phyloP scores from a whole-genome alignment of 2,888 invertebrate genomes.

The Creontiades dilutus region DNA sequence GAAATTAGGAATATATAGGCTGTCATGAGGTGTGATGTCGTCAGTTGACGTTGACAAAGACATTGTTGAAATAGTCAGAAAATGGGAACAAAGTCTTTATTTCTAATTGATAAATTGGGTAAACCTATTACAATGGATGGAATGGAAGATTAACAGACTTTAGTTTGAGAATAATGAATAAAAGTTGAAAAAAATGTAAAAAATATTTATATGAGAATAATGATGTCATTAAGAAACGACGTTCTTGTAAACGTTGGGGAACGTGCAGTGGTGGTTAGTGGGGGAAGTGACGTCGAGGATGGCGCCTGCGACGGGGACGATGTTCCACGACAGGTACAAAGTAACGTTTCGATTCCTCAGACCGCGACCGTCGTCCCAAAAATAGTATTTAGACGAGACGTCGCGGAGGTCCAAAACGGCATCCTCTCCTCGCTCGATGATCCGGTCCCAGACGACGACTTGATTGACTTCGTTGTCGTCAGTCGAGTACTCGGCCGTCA shows the following conservation, averaged over 20 bases:
- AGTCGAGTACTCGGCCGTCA: slow-evolving; percentile 97
- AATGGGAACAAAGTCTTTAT: no score
- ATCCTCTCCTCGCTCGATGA: slow-evolving; percentile 92
- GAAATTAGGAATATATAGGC: no score
- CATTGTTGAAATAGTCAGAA: no score
- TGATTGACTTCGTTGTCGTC: slow-evolving; percentile 89
- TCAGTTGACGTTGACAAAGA: no score
- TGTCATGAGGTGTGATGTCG: no score
- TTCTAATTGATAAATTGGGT: no score
- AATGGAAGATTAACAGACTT: no score
- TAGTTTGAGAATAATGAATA: no score
- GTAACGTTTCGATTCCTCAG: slow-evolving; percentile 97
- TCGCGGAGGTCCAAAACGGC: slow-evolving; percentile 94
- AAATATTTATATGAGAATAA: not conserved
- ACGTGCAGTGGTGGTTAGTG: not conserved
- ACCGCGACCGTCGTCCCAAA: slow-evolving; percentile 99
- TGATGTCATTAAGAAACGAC: not conserved
- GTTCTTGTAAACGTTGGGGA: not conserved
- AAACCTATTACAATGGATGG: no score
- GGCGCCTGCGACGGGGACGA: slow-evolving; percentile 96
- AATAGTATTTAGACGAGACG: slow-evolving; percentile 98
- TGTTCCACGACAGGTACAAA: slow-evolving; percentile 96
- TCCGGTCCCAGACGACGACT: slow-evolving; percentile 99
- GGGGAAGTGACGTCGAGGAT: slow-evolving; percentile 22
- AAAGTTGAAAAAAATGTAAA: not conserved